phyloP scores from a whole-genome alignment of 1,140 invertebrate genomes.

The Pinna nobilis region DNA sequence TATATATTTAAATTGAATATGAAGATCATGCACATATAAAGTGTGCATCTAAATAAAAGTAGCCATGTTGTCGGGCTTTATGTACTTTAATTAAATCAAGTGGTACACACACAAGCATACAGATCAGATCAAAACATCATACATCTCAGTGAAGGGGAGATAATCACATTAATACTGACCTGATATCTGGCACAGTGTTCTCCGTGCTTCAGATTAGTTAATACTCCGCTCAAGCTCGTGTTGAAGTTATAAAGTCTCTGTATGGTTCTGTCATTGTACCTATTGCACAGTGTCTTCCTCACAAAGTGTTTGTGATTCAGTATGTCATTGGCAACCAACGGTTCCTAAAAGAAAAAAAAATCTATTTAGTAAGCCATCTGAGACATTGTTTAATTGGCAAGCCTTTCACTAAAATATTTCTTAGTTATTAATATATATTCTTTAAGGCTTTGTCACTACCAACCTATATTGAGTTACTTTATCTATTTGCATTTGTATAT shows the following conservation, averaged over 20 bases:
- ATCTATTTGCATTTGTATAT: no score
- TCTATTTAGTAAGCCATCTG: background rate
- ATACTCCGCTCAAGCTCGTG: slow-evolving; percentile 82
- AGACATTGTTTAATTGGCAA: no score
- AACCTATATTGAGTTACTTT: no score
- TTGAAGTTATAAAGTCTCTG: slow-evolving; percentile 81
- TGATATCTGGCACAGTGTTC: slow-evolving; percentile 92
- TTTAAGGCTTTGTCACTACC: no score
- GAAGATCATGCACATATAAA: no score
- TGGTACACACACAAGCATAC: no score
- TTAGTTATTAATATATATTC: background rate
- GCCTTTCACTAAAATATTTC: background rate
- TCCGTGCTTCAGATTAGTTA: slow-evolving; percentile 89
- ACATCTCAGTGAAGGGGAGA: no score
- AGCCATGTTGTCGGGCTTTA: no score
- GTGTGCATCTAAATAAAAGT: no score
- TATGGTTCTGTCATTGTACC: slow-evolving; percentile 75
- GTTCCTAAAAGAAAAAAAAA: slow-evolving; percentile 77
- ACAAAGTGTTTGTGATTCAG: slow-evolving; percentile 88
- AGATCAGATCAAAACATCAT: no score
- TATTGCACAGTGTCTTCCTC: slow-evolving; percentile 86
- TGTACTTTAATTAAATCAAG: no score
- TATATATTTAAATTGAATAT: no score
- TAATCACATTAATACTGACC: slow-evolving; percentile 45
- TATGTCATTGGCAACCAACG: slow-evolving; percentile 90